Conservation (phyloP, 2,797 vertebrate genomes). For the Sphenopsis melanotis region DNA sequence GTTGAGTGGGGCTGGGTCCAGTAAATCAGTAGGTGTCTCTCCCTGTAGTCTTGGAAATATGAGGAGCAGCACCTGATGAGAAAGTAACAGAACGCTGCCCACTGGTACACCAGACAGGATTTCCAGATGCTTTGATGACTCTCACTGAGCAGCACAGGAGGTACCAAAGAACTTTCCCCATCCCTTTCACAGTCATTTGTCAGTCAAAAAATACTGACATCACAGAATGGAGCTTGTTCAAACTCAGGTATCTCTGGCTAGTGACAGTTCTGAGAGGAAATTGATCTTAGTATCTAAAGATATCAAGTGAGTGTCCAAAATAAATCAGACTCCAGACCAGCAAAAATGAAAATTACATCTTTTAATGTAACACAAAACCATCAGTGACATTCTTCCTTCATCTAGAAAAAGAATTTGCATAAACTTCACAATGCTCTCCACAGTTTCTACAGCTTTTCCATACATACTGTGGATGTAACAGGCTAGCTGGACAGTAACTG, state of each 20-base stretch:
- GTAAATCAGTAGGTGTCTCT: background rate
- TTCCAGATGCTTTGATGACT: background rate
- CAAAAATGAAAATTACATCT: background rate
- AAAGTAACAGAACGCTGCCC: background rate
- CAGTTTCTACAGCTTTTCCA: background rate
- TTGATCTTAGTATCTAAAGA: background rate
- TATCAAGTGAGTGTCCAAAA: background rate
- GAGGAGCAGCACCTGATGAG: background rate
- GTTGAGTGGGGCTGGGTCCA: background rate
- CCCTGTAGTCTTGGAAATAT: background rate
- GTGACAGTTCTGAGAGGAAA: background rate
- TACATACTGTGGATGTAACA: background rate
- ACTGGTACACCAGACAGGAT: background rate
- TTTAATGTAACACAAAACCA: background rate
- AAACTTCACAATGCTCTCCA: background rate
- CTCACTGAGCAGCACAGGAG: background rate
- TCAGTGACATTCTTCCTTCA: background rate
- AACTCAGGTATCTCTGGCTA: background rate
- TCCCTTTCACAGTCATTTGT: background rate
- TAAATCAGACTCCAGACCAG: background rate
- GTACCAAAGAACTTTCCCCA: background rate
- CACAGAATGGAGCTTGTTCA: background rate
- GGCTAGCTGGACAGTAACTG: background rate
- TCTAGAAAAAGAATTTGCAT: background rate
- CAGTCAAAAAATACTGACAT: background rate